A percentile compares a stretch with the other conserved stretches of the same genome.
These are phyloP conservation scores for Polymixis lichenea DNA, from an alignment of 2,888 invertebrate species.

Conservation along the genomic window DNA sequence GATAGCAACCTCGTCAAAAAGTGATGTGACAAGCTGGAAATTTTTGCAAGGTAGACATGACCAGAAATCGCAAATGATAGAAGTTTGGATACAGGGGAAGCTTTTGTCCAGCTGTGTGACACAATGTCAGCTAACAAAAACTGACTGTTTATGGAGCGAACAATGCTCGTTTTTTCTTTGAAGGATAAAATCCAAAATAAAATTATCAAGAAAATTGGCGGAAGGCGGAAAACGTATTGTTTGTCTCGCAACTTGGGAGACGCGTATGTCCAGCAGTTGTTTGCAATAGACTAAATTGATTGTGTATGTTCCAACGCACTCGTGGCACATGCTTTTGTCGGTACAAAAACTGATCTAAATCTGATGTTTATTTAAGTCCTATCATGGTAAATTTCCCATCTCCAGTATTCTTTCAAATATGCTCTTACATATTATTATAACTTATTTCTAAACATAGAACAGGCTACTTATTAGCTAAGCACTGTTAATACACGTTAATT, in stretches of 20 bases:
- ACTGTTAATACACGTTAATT: slow-evolving; percentile 12
- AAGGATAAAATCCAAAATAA: neutral
- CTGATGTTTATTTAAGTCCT: no score
- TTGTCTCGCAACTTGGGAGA: neutral
- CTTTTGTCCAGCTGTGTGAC: neutral
- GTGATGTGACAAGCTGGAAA: neutral
- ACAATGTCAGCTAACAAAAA: neutral
- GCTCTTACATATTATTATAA: neutral
- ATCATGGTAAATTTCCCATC: slow-evolving; percentile 21
- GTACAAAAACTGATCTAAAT: neutral
- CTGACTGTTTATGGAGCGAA: neutral
- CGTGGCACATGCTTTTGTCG: neutral
- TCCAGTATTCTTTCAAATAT: slow-evolving; percentile 27
- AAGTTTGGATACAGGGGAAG: neutral
- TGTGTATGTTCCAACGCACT: neutral
- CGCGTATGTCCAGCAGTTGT: neutral
- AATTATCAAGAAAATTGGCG: neutral
- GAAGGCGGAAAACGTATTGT: neutral
- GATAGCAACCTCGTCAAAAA: neutral
- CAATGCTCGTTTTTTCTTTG: neutral
- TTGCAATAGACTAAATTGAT: neutral
- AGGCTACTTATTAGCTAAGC: slow-evolving; percentile 30
- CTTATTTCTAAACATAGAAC: slow-evolving; percentile 12
- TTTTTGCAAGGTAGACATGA: neutral
- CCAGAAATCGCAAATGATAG: neutral